Evolutionary conservation across 2,113 vertebrate species (phyloP), one percentile per base, ranked within the genome.

Genomic region (Bubo blakistoni): DNA sequence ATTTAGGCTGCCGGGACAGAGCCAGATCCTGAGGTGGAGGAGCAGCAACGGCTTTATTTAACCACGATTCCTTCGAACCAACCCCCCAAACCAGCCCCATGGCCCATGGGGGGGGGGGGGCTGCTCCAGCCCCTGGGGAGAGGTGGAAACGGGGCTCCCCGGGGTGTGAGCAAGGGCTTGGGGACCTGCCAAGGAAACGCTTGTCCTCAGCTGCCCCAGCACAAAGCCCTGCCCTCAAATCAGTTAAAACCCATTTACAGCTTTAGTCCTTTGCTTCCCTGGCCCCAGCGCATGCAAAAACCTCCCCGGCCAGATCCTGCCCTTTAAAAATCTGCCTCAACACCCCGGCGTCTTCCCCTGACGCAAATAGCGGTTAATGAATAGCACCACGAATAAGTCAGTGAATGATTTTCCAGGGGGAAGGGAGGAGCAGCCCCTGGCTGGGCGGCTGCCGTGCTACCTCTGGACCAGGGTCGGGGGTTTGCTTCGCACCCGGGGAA

Each of bases 281-380:
- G 8, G 38, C 29, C 34, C 29, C 2, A 1, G 24, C 29, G 2
- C 16, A 0, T 0, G 27, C 14, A 25, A 59, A 66, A 86, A 62
- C 5, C 13, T 62, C 70, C 22, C 1, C 0, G 70, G 69, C 6
- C 59, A 5, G 27, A 85, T 73, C 36, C 86, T 85, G 74, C 70
- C 84, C 86, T 62, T 26, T 34, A 10, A 67, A 27, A 44, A 65
- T 6, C 40, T 44, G 4, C 51, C 70, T 25, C 65, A 6, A 5
- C 11, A 5, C 27, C 57, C 49, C 22, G 4, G 46, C 1, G 2
- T 7, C 77, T 49, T 66, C 69, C 61, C 81, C 30, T 95, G 95
- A 96, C 84, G 92, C 92, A 95, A 36, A 21, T 0, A 0, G 72
- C 8, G 12, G 96, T 96, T 97, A 96, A 97, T 96, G 16, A 96